Base-by-base conservation (phyloP, 2,888 invertebrate genomes). In the Lysandra bellargus region DNA sequence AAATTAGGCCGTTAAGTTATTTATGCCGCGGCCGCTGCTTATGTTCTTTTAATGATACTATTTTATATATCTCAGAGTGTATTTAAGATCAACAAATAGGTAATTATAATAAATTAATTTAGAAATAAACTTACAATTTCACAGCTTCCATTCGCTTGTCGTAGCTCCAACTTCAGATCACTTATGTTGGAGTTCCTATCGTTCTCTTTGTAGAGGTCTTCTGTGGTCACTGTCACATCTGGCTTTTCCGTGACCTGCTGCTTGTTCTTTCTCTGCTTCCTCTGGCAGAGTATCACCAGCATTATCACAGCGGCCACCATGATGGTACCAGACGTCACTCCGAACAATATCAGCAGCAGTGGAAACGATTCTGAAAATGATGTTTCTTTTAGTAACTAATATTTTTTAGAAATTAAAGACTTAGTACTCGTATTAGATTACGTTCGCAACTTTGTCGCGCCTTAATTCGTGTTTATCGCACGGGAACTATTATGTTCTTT, bases 151-250 rank as follows among this genome's bases (percentile, higher is more conserved):
- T 97, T 97, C 12, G 97, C 97, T 76, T 98, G 98, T 81, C 98
- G 95, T 82, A 98, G 95, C 91, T 98, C 98, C 83, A 98, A 95
- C 91, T 98, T 98, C 88, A 98, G 95, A 92, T 98, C 98, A 83
- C 98, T 98, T 86, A 98, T 98, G 88, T 98, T 98, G 78, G 98
- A 98, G 86, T 98, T 98, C 83, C 98, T 95, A 89, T 98, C 98
- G 80, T 98, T 98, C 88, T 97, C 97, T 84, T 97, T 96, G 83
- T 95, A 96, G 69, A 94, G 83, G 79, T 94, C 94, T 82, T 93
- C 93, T 1, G 93, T 90, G 1, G 92, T 92, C 1, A 94, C 94
- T 2, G 94, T 95, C 0, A 95, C 95, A 61, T 96, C 96, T 3
- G 96, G 96, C 84, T 97, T 96, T 84, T 95, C 95, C 88, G 90